A percentile compares a stretch with the other conserved stretches of the same genome.
These are phyloP conservation scores for Hypsopygia costalis DNA, from an alignment of 2,888 invertebrate genomes.

Conservation along the genomic window DNA sequence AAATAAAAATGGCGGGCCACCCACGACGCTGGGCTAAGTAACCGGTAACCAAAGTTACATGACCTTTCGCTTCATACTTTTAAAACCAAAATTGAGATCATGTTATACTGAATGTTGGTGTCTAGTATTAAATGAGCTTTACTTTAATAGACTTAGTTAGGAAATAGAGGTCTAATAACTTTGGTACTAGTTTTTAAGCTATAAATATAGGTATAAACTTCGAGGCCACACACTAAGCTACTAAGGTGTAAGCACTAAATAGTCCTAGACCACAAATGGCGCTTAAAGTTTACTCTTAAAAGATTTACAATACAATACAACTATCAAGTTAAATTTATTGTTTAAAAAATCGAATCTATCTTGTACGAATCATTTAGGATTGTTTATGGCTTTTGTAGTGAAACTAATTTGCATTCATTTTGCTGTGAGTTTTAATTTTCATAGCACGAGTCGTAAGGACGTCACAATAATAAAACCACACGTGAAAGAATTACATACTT, in stretches of 20 bases:
- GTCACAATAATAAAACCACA: no score
- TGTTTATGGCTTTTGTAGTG: no score
- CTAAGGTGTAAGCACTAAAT: constrained; percentile 29
- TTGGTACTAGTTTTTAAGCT: constrained; percentile 9
- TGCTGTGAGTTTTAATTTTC: no score
- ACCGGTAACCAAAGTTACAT: constrained; percentile 24
- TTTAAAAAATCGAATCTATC: no score
- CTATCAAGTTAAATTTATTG: not conserved
- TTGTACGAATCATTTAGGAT: no score
- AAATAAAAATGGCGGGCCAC: constrained; percentile 68
- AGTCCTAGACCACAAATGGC: constrained; percentile 29
- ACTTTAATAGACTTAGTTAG: not conserved
- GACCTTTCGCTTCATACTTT: constrained; percentile 22
- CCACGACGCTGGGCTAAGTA: constrained; percentile 49
- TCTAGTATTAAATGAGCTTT: constrained; percentile 5
- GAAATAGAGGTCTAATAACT: not conserved
- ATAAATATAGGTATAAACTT: constrained; percentile 12
- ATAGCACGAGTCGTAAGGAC: no score
- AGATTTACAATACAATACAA: constrained; percentile 8
- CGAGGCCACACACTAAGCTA: constrained; percentile 30
- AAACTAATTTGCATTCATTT: no score
- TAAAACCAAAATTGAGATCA: not conserved
- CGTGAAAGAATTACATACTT: no score
- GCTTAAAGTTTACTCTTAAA: constrained; percentile 5
- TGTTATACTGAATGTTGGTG: not conserved